Evolutionary conservation across 2,797 vertebrate genomes (phyloP).

Genomic region (Sebastolobus alascanus): DNA sequence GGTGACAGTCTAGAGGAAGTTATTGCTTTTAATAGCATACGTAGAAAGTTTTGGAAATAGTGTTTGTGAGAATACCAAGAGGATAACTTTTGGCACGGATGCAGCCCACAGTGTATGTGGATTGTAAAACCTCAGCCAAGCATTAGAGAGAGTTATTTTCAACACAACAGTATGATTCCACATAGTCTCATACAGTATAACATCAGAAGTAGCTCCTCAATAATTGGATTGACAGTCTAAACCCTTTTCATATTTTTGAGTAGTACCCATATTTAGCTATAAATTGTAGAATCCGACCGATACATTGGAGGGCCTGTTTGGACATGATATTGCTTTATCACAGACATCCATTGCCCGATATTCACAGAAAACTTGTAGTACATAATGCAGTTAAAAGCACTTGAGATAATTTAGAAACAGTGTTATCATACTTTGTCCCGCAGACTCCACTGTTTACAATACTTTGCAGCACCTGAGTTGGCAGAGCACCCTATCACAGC

Average conservation of each 20-base stretch:
- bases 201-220: neutral
- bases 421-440: conserved; percentile 46
- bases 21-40: neutral
- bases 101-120: conserved; percentile 3
- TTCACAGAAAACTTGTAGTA: conserved; percentile 1
- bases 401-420: conserved; percentile 33
- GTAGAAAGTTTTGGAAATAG: neutral
- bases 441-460: conserved; percentile 54
- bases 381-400: conserved; percentile 38
- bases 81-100: neutral
- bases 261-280: neutral
- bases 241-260: neutral
- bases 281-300: neutral
- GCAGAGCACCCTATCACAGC: conserved; percentile 48
- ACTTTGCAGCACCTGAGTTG: conserved; percentile 60
- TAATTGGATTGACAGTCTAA: neutral
- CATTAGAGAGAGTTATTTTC: conserved; percentile 1
- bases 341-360: neutral
- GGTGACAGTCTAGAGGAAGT: neutral
- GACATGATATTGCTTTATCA: neutral
- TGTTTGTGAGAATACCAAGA: conserved; percentile 6
- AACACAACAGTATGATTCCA: neutral
- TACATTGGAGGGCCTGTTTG: neutral
- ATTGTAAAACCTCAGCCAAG: conserved; percentile 15
- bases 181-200: neutral